Evolutionary conservation across 2,113 vertebrate genomes (phyloP).

Genomic region (Casuarius casuarius): DNA sequence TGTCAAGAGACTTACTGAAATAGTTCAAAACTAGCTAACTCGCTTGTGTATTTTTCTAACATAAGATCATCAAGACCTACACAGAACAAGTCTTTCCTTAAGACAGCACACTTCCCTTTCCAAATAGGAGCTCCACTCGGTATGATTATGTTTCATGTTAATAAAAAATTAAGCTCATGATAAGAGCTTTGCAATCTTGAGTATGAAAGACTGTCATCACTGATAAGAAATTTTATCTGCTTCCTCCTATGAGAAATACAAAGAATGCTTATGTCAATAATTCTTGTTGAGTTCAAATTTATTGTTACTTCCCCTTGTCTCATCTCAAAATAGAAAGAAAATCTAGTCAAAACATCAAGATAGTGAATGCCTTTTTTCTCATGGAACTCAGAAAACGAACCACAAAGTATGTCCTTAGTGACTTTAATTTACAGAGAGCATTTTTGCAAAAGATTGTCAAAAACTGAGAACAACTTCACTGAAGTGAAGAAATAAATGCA

Average conservation of each 20-base stretch:
- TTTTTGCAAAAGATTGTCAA: neutral
- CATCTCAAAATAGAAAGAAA: neutral
- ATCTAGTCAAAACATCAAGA: neutral
- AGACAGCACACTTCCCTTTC: neutral
- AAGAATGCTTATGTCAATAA: neutral
- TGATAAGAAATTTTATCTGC: neutral
- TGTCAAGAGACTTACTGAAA: neutral
- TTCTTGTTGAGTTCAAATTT: neutral
- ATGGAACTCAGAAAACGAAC: neutral
- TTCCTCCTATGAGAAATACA: neutral
- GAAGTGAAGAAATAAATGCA: neutral
- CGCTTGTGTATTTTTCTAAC: neutral
- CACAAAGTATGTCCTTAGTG: accelerated
- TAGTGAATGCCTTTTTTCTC: neutral
- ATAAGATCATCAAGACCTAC: neutral
- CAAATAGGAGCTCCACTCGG: neutral
- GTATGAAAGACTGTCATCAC: neutral
- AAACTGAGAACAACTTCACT: neutral
- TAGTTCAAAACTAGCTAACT: neutral
- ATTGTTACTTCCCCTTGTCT: neutral
- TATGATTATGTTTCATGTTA: accelerated
- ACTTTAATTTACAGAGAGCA: neutral
- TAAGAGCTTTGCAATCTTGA: neutral
- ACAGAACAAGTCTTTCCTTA: neutral
- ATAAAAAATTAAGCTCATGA: neutral